Evolutionary conservation across 1,140 invertebrate genomes (phyloP), one percentile per base, ranked within the genome.

Genomic region (Lasioglossum baleicum): DNA sequence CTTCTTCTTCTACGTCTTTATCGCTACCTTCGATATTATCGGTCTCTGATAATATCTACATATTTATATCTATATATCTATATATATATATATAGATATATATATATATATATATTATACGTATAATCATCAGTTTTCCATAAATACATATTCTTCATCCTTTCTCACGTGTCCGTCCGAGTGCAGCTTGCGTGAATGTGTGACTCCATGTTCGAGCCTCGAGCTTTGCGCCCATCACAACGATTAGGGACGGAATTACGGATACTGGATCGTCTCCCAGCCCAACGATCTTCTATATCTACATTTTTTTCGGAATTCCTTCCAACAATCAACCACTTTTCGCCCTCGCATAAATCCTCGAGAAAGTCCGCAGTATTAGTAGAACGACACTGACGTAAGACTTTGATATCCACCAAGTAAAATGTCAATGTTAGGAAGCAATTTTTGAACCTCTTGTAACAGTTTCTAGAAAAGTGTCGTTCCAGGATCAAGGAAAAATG

Each of bases 101-200:
- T 56, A 17, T 56, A 17, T 56, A 53, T 48, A 0, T 4, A 48
- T 48, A 26, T 56, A 56, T 56, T 53, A 51, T 72, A 40, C 48
- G 53, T 80, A 63, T 48, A 56, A 81, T 76, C 73, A 48, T 68
- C 44, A 51, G 74, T 11, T 11, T 48, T 48, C 10, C 84, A 76
- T 75, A 75, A 74, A 75, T 85, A 81, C 87, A 89, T 81, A 83
- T 90, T 75, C 89, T 84, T 89, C 82, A 89, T 83, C 89, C 70
- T 87, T 77, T 87, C 81, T 89, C 70, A 68, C 79, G 78, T 90
- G 88, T 90, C 89, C 87, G 90, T 90, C 88, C 88, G 88, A 91
- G 86, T 90, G 88, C 82, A 90, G 90, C 90, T 91, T 90, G 76
- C 88, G 89, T 91, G 90, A 90, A 91, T 91, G 90, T 90, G 88